phyloP scores from a whole-genome alignment of 2,888 invertebrate genomes.

The Athalia cordata region DNA sequence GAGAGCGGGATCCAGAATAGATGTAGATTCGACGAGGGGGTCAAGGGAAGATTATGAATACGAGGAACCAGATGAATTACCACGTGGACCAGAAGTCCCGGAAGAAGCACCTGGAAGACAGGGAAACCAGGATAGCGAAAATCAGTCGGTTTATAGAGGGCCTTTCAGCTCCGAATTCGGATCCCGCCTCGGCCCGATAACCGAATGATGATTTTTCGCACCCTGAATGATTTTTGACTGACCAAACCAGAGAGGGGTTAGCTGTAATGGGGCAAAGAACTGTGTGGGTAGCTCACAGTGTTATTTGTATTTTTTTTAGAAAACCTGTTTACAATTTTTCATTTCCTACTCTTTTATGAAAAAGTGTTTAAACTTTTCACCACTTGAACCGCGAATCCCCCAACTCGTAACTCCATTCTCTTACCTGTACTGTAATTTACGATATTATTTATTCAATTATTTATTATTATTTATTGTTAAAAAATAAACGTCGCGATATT shows the following conservation, averaged over 20 bases:
- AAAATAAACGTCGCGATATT: conserved; percentile 6
- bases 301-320: too few relatives aligned
- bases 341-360: too few relatives aligned
- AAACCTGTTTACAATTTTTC: too few relatives aligned
- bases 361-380: too few relatives aligned
- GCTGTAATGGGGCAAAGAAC: too few relatives aligned
- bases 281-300: too few relatives aligned
- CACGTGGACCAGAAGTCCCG: background rate
- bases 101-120: conserved; percentile 58
- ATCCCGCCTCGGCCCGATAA: conserved; percentile 60
- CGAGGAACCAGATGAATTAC: conserved; percentile 54
- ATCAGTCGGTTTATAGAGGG: conserved; percentile 5
- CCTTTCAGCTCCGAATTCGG: conserved; percentile 59
- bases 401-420: too few relatives aligned
- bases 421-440: conserved; percentile 15
- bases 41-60: conserved; percentile 57
- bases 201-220: background rate
- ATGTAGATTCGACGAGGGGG: conserved; percentile 11
- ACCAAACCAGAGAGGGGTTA: too few relatives aligned
- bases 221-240: too few relatives aligned
- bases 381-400: too few relatives aligned
- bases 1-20: conserved; percentile 30
- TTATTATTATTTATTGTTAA: conserved; percentile 38
- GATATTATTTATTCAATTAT: conserved; percentile 52
- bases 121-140: conserved; percentile 45